Base-by-base conservation (phyloP, 2,888 invertebrate species). In the Archips crataeganus region DNA sequence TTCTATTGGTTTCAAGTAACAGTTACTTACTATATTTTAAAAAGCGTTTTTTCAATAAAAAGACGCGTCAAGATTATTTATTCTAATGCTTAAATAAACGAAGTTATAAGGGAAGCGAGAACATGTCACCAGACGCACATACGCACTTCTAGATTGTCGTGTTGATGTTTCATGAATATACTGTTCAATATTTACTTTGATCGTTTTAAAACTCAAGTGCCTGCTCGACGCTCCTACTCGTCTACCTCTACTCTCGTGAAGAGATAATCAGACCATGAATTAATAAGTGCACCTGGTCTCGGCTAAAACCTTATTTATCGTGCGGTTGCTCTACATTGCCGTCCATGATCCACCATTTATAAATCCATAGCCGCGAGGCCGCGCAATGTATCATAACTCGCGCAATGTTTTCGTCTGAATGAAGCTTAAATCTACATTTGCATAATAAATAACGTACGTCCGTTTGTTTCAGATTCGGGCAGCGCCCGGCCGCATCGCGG, bases 401-500 rank as follows among this genome's bases (percentile, higher is more conserved):
- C 39, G 39, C 39, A 6, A 39, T 39, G 39, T 39, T 39, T 39
- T 39, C 39, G 23, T 23, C 23, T 23, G 1, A 23, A 1, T 23
- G 1, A 39, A 39, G 6, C 6, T 39, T 39, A 39, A 39, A 6
- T 45, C 5, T 62, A 11, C 23, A 45, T 62, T 45, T 45, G 45
- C 45, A 62, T 62, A 54, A 23, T 62, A 42, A 67, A 54, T 63
- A 49, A 51, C 51, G 39, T 47, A 32, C 62, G 64, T 71, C 72
- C 61, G 70, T 32, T 91, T 91, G 88, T 94, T 94, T 70, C 94
- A 93, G 94, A 89, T 89, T 84, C 90, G 91, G 91, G 90, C 92
- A 78, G 79, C 81, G 89, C 90, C 90, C 93, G 86, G 93, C 93
- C 94, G 94, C 92, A 82, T 79, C 81, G 92, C 93, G 94, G 93